phyloP scores from a whole-genome alignment of 2,113 vertebrate species.

The Phaethon lepturus region DNA sequence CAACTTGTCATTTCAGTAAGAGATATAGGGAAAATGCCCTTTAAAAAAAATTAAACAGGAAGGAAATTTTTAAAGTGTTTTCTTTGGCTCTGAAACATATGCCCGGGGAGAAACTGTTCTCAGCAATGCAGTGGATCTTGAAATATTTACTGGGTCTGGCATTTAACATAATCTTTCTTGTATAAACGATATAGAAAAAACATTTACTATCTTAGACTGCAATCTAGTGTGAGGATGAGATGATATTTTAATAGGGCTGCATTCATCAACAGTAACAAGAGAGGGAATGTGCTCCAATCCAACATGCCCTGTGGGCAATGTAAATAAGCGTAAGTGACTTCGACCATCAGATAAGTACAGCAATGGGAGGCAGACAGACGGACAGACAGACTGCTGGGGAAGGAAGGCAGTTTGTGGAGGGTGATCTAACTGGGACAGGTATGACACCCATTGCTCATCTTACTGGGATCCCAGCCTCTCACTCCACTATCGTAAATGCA shows the following conservation, averaged over 20 bases:
- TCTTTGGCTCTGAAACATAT: slow-evolving; percentile 67
- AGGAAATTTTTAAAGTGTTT: slow-evolving; percentile 63
- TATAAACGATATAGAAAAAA: slow-evolving; percentile 67
- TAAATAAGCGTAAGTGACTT: slow-evolving; percentile 34
- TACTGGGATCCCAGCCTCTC: background rate
- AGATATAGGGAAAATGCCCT: slow-evolving; percentile 67
- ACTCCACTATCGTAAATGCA: background rate
- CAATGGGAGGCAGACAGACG: background rate
- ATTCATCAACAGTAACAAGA: slow-evolving; percentile 57
- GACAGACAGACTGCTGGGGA: background rate
- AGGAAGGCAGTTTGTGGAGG: background rate
- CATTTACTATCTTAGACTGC: slow-evolving; percentile 62
- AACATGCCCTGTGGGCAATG: slow-evolving; percentile 47
- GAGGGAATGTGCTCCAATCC: slow-evolving; percentile 49
- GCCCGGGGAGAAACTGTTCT: slow-evolving; percentile 60
- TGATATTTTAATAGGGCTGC: slow-evolving; percentile 69
- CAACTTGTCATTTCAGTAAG: slow-evolving; percentile 67
- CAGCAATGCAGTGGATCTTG: slow-evolving; percentile 64
- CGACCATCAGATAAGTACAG: slow-evolving; percentile 7
- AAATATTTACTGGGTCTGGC: slow-evolving; percentile 71
- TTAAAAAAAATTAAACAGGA: slow-evolving; percentile 71
- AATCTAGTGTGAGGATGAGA: slow-evolving; percentile 67
- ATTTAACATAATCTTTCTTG: slow-evolving; percentile 70
- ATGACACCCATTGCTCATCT: background rate
- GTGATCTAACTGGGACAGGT: background rate